Evolutionary conservation across 2,113 vertebrate species (phyloP).

Genomic region (Rhegmatorhina hoffmannsi): DNA sequence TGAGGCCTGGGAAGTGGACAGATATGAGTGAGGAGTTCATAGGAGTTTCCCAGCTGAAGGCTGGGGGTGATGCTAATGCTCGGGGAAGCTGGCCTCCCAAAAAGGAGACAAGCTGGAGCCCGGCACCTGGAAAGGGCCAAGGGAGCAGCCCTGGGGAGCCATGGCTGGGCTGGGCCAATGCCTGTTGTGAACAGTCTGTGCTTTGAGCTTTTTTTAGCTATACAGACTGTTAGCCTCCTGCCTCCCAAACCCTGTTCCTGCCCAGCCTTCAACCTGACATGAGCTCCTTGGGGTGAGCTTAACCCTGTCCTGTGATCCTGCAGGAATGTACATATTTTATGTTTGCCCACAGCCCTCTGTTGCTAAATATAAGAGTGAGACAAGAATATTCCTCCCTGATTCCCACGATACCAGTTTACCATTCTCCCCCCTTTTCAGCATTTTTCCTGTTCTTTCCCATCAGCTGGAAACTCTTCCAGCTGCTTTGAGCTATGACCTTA

Average conservation of each 20-base stretch:
- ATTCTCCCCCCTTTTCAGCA: background rate
- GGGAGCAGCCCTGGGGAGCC: background rate
- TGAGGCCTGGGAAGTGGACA: background rate
- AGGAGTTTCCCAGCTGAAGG: background rate
- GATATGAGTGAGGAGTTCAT: background rate
- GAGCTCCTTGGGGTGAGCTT: conserved; percentile 3
- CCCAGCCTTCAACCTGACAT: conserved; percentile 34
- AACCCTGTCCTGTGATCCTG: conserved; percentile 38
- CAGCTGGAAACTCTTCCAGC: conserved; percentile 66
- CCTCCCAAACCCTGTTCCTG: background rate
- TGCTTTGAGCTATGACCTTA: conserved; percentile 49
- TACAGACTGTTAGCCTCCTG: background rate
- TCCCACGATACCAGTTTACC: conserved; percentile 65
- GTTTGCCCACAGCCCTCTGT: background rate
- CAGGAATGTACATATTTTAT: background rate
- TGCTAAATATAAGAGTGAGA: conserved; percentile 67
- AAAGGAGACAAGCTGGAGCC: background rate
- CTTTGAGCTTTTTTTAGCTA: conserved; percentile 62
- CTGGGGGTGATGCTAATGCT: background rate
- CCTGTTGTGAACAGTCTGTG: conserved; percentile 35
- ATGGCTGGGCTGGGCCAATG: background rate
- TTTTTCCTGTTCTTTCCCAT: conserved; percentile 66
- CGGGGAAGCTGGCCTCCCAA: background rate
- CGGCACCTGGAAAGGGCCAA: background rate
- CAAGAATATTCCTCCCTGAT: conserved; percentile 42